Conservation (phyloP, 2,888 invertebrate species). For the Rhagophthalmus giganteus region DNA sequence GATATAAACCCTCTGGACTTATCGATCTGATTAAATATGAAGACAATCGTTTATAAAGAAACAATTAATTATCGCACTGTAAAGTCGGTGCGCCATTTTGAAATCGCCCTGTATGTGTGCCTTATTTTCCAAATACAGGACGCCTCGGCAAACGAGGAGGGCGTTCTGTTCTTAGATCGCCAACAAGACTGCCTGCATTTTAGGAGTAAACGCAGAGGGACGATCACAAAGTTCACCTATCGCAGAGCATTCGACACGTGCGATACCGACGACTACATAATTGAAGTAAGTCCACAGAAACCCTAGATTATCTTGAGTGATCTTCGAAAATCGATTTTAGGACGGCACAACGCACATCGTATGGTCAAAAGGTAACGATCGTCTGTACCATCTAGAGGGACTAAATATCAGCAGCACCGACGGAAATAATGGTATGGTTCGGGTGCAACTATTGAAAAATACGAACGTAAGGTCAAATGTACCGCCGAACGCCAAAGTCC, state of each 20-base stretch:
- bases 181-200: constrained; percentile 76
- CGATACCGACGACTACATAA: constrained; percentile 72
- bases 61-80: too few species aligned
- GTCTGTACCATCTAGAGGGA: constrained; percentile 68
- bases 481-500: constrained; percentile 58
- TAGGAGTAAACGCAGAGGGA: constrained; percentile 54
- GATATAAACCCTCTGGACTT: too few species aligned
- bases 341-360: constrained; percentile 88
- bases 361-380: constrained; percentile 80
- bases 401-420: constrained; percentile 61
- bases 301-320: too few species aligned
- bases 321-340: too few species aligned
- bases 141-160: constrained; percentile 68
- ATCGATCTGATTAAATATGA: too few species aligned
- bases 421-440: constrained; percentile 71
- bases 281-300: constrained; percentile 76
- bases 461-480: constrained; percentile 50
- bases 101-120: too few species aligned
- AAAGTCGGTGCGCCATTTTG: too few species aligned
- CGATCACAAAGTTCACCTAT: constrained; percentile 71
- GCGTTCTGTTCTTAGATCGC: constrained; percentile 67
- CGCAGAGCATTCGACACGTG: constrained; percentile 84
- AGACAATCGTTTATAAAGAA: too few species aligned
- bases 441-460: constrained; percentile 71
- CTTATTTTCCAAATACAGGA: too few species aligned